Evolutionary conservation across 2,888 invertebrate genomes (phyloP), one percentile per base, ranked within the genome.

Genomic region (Pristionchus japonicus): DNA sequence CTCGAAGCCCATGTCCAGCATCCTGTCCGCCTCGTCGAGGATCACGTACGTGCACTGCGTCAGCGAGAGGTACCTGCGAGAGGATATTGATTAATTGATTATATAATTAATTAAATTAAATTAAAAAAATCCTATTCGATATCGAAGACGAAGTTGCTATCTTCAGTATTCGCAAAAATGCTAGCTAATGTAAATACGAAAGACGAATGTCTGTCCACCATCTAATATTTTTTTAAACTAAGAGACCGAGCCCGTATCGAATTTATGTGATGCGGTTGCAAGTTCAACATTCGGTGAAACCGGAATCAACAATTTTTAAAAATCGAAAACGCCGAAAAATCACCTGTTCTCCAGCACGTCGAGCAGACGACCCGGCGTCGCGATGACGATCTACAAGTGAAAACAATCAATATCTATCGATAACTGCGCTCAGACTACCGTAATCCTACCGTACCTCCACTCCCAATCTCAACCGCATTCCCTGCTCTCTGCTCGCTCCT

Each of bases 1-100:
- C 95, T 99, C 99, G 95, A 99, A 99, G 95, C 99, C 99, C 97
- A 99, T 98, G 96, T 99, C 99, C 95, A 99, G 98, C 99, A 99
- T 99, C 94, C 98, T 96, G 96, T 99, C 99, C 52, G 99, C 99
- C 92, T 96, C 96, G 92, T 96, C 96, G 92, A 96, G 95, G 88
- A 96, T 98, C 89, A 99, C 98, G 95, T 99, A 99, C 0, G 99
- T 99, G 95, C 99, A 99, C 94, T 99, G 97, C 95, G 97, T 97
- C 27, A 99, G 95, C 15, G 99, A 98, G 91, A 99, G 96, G 95
- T 99, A 99, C 89, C 98, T 85, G 85, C 20, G 34, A 47, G 11
- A n/a, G n/a, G n/a, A n/a, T n/a, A n/a, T n/a, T n/a, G n/a, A n/a
- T n/a, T n/a, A n/a, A n/a, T n/a, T n/a, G n/a, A n/a, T n/a, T n/a